Conservation (phyloP, 2,797 vertebrate genomes). For the Tolypeutes matacus region DNA sequence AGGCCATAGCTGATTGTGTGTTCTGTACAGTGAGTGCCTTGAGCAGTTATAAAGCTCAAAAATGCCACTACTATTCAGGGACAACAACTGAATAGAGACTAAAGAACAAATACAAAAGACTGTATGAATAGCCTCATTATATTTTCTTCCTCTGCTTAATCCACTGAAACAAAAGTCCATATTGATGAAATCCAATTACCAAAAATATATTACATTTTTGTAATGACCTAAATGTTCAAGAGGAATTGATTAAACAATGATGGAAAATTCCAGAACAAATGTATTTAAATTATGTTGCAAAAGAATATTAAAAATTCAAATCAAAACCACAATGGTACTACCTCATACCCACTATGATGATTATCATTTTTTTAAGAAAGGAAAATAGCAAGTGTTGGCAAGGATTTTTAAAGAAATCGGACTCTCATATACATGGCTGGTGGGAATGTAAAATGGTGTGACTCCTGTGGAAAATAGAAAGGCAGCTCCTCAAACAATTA, state of each 20-base stretch:
- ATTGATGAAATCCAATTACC: constrained; percentile 15
- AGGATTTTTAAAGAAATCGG: not conserved
- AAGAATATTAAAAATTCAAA: constrained; percentile 44
- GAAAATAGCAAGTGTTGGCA: not conserved
- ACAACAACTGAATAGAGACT: constrained; percentile 11
- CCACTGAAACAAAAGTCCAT: constrained; percentile 16
- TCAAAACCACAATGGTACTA: not conserved
- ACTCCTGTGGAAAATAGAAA: not conserved
- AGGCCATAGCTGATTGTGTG: constrained; percentile 71
- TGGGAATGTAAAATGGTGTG: not conserved
- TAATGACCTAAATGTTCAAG: constrained; percentile 28
- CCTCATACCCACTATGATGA: not conserved
- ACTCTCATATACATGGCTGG: not conserved
- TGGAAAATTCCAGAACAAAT: constrained; percentile 41
- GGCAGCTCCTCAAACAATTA: not conserved
- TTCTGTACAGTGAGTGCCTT: constrained; percentile 72
- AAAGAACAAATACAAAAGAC: constrained; percentile 6
- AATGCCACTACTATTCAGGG: constrained; percentile 17
- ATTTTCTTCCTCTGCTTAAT: constrained; percentile 15
- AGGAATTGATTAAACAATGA: constrained; percentile 18
- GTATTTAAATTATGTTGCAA: constrained; percentile 36
- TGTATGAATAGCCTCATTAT: not conserved
- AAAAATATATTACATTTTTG: constrained; percentile 31
- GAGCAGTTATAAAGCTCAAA: constrained; percentile 59
- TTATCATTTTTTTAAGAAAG: not conserved